phyloP scores from a whole-genome alignment of 2,113 vertebrate species.

The Excalfactoria chinensis region DNA sequence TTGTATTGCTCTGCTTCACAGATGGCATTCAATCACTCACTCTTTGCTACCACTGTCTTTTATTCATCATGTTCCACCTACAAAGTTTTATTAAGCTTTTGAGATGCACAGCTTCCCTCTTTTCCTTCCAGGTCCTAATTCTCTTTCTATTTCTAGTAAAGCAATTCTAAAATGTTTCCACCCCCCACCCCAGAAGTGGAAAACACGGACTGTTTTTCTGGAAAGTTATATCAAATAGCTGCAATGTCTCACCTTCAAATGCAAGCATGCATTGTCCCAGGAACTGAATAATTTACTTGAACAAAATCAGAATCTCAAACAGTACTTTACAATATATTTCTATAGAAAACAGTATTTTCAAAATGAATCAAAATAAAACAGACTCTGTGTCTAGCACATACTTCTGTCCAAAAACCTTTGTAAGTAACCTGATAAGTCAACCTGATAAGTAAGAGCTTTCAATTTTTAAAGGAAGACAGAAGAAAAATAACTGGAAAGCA shows the following conservation, averaged over 20 bases:
- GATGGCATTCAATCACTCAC: background rate
- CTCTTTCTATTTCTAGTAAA: conserved; percentile 1
- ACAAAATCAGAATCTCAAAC: background rate
- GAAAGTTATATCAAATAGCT: background rate
- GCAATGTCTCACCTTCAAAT: background rate
- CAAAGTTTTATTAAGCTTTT: background rate
- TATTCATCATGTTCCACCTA: background rate
- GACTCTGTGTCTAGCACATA: background rate
- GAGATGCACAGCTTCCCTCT: background rate
- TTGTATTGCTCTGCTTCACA: background rate
- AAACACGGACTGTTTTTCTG: background rate
- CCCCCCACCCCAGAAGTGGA: background rate
- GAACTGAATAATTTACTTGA: background rate
- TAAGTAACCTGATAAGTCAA: background rate
- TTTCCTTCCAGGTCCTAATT: background rate
- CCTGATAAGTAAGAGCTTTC: background rate
- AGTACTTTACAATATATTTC: background rate
- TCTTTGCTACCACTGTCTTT: background rate
- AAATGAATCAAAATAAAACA: background rate
- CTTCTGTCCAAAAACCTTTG: background rate
- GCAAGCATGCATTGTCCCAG: background rate
- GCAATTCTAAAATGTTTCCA: background rate
- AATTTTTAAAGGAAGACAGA: background rate
- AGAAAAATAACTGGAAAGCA: background rate
- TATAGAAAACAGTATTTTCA: background rate